Base-by-base conservation (phyloP, 2,888 invertebrate species). In the Quadriops clusia region DNA sequence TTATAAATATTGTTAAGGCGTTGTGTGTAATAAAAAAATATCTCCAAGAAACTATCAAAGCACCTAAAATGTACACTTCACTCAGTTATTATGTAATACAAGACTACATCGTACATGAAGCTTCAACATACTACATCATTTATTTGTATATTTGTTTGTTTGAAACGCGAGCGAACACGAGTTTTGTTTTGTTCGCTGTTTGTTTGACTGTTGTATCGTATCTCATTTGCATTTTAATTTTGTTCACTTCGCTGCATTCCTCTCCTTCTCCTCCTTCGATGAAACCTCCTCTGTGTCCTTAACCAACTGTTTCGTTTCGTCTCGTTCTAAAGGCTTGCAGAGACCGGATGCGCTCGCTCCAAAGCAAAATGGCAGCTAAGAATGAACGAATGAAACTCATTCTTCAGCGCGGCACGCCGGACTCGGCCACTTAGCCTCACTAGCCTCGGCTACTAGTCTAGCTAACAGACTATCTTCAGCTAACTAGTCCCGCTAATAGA, bases 341-440 rank as follows among this genome's bases (percentile, higher is more conserved):
- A 61, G 87, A 89, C 65, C 76, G 74, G 65, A 78, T 86, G 53
- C 83, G 82, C 61, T 74, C 76, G 60, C 74, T 90, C 57, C 85
- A 87, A 64, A 80, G 77, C 67, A 85, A 85, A 72, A 83, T 90
- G 56, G 74, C 78, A 55, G 80, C 84, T 65, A 79, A 84, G 47
- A 78, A 77, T 61, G 89, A 90, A 67, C 80, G 87, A 58, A 80
- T 87, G 57, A 89, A 87, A 64, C 69, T 85, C 50, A 68, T 90
- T 54, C 72, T 82, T 60, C 83, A 86, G 68, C 79, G 85, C 58
- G 89, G 86, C 65, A 77, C 76, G 51, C 87, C 89, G 49, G 83
- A 84, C 64, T 70, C 74, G 58, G 80, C n/a, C n/a, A n/a, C n/a
- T n/a, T n/a, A n/a, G n/a, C n/a, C n/a, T n/a, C n/a, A n/a, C n/a